Percentiles rank a stretch among this genome's conserved stretches.
Conservation (phyloP, 2,797 vertebrate species). For the Novumbra hubbsi region DNA sequence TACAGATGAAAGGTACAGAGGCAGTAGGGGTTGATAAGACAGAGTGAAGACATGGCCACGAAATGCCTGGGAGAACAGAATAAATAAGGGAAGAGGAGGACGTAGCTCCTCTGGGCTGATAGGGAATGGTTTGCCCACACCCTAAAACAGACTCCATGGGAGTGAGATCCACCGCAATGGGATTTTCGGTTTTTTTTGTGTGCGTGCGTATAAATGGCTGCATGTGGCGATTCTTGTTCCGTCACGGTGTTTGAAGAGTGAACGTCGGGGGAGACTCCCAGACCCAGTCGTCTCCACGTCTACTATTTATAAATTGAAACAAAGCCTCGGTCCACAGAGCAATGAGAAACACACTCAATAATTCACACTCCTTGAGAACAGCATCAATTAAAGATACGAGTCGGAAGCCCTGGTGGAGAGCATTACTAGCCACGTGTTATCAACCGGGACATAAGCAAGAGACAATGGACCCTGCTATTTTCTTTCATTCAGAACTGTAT, state of each 20-base stretch:
- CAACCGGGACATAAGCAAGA: not conserved
- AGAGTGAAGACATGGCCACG: not conserved
- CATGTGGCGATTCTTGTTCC: not conserved
- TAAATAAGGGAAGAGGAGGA: not conserved
- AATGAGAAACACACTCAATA: slow-evolving; percentile 57
- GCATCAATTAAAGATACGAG: slow-evolving; percentile 71
- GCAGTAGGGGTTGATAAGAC: too few species aligned
- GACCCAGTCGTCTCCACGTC: not conserved
- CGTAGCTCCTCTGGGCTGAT: not conserved
- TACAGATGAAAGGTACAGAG: not conserved
- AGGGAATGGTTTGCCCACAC: not conserved
- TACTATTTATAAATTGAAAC: slow-evolving; percentile 51
- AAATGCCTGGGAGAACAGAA: not conserved
- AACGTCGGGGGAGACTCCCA: not conserved
- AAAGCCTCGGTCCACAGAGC: slow-evolving; percentile 38
- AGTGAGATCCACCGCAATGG: too few species aligned
- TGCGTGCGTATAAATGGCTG: not conserved
- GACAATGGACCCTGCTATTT: too few species aligned
- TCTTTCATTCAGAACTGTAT: too few species aligned
- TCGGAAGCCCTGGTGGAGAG: slow-evolving; percentile 27
- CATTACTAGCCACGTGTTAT: slow-evolving; percentile 32
- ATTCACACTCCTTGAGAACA: slow-evolving; percentile 67
- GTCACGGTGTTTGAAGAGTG: not conserved
- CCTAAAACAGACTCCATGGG: too few species aligned
- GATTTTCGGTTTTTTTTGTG: not conserved